Base-by-base conservation (phyloP, 1,140 invertebrate genomes). In the Trichoplusia ni region DNA sequence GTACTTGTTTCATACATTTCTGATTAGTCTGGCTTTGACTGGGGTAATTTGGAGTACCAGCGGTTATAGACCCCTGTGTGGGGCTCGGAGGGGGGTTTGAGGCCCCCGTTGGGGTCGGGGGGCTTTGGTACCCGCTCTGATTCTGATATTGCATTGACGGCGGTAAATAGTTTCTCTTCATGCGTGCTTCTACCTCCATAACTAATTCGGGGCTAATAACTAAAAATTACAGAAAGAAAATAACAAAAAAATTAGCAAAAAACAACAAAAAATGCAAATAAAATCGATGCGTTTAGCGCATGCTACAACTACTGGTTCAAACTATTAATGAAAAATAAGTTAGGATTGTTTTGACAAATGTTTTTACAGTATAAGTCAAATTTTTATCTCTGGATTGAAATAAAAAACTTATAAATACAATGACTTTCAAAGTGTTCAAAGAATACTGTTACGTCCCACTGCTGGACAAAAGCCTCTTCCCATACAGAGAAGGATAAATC, bases 151-250 rank as follows among this genome's bases (percentile, higher is more conserved):
- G 91, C 66, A 94, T 92, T 53, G 94, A 94, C 53, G 95, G 93
- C 42, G 95, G 95, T 47, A 94, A 87, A 80, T 95, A 95, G 82
- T 94, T 93, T 73, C 96, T 93, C 80, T 96, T 95, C 96, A 97
- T 97, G 81, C 96, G 93, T 81, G 94, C 95, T 92, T 97, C 96
- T 63, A 97, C 96, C 84, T 97, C 96, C 92, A 95, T 94, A 71
- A 96, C 94, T 83, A 97, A 91, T 86, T 97, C 95, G 67, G 95
- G 95, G 86, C 95, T 96, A 91, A 97, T 96, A 79, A 96, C 96
- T 96, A 91, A 64, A 77, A 59, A 49, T 37, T 16, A 81, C 33
- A 33, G 25, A 73, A 80, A 77, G 73, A 71, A 90, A 91, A 89
- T 90, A 89, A 86, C 86, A 89, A 88, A 64, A 80, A 84, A 84